Evolutionary conservation across 2,113 vertebrate genomes (phyloP).

Genomic region (Datnioides undecimradiatus): DNA sequence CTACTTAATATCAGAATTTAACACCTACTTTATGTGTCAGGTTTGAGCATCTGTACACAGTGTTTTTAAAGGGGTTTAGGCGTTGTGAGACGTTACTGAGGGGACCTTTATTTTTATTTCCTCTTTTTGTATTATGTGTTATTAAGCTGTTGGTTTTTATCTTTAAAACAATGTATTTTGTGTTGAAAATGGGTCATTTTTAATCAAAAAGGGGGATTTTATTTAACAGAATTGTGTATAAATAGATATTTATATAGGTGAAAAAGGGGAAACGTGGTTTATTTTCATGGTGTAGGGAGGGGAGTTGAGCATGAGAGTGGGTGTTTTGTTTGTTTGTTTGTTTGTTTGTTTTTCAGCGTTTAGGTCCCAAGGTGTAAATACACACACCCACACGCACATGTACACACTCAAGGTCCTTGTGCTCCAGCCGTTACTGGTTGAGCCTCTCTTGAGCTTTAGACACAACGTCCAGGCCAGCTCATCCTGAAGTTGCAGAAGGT

Average conservation of each 20-base stretch:
- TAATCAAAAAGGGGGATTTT: conserved; percentile 62
- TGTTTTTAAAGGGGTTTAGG: conserved; percentile 64
- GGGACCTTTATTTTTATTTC: conserved; percentile 65
- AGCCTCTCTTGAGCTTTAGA: conserved; percentile 54
- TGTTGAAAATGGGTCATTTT: conserved; percentile 69
- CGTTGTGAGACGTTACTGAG: conserved; percentile 43
- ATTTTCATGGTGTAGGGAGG: conserved; percentile 46
- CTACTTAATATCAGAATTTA: conserved; percentile 62
- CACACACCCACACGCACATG: conserved; percentile 16
- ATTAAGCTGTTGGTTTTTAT: conserved; percentile 69
- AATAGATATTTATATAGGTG: conserved; percentile 76
- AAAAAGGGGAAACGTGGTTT: conserved; percentile 37
- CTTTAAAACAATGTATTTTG: conserved; percentile 74
- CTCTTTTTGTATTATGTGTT: conserved; percentile 67
- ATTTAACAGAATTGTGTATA: conserved; percentile 80
- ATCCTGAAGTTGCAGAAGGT: conserved; percentile 81
- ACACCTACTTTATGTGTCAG: conserved; percentile 71
- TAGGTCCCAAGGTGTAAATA: conserved; percentile 63
- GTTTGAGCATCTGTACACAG: conserved; percentile 53
- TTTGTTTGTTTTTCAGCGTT: conserved; percentile 21
- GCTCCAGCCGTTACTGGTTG: conserved; percentile 41
- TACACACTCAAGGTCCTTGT: conserved; percentile 14
- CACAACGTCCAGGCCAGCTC: conserved; percentile 32
- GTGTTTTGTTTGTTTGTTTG: too few relatives aligned
- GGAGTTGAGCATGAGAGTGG: conserved; percentile 35